Base-by-base conservation (phyloP, 1,140 invertebrate genomes). In the Bacillus rossius region DNA sequence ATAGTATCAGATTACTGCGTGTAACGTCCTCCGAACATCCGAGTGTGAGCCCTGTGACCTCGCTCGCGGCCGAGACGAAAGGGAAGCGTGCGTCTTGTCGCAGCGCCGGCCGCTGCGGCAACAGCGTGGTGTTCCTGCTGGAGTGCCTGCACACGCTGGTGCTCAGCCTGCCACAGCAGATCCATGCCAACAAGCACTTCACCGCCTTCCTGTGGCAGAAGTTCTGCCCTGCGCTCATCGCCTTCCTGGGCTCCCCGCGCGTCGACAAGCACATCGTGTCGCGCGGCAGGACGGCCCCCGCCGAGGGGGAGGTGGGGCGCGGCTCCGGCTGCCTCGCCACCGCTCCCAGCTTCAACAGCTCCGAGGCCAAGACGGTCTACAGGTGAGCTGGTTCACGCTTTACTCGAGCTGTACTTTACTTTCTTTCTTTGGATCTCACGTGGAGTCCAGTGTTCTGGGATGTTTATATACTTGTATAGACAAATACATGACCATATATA, bases 131-230 rank as follows among this genome's bases (percentile, higher is more conserved):
- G 4, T 92, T 94, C 68, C 82, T 94, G 25, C 72, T 95, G 51
- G 92, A 96, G 69, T 94, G 91, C 67, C 77, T 95, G 14, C 79
- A 93, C 45, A 92, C 91, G 5, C 76, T 96, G 25, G 84, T 94
- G 57, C 87, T 86, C 5, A 90, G 90, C 42, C 73, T 94, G 55
- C 89, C 89, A 0, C 85, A 88, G 63, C 84, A 86, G 65, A 88
- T 91, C 2, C 86, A 89, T 66, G 84, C 84, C 3, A 92, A 91
- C 71, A 80, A 82, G 8, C 89, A 92, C 67, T 91, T 92, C 63
- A 90, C 88, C 8, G 89, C 88, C 2, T 92, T 92, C 64, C 73
- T 92, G 0, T 93, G 94, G 94, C 91, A 96, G 71, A 88, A 92
- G 65, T 87, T 96, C 64, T 95, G 92, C 68, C 93, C 94, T 0